Evolutionary conservation across 2,888 invertebrate genomes (phyloP).

Genomic region (Argyresthia albistria): DNA sequence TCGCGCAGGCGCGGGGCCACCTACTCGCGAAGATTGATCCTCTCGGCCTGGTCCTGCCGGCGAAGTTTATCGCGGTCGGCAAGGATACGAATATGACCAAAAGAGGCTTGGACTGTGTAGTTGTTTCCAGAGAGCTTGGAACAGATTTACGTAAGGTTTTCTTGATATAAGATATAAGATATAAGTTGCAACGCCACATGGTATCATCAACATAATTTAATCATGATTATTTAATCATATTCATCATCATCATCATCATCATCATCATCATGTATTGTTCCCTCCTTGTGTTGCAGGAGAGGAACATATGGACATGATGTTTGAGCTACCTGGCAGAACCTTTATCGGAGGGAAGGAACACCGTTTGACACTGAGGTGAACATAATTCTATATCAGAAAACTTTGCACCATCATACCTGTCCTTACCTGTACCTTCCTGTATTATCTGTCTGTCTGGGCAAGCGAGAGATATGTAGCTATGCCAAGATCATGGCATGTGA

Average conservation of each 20-base stretch:
- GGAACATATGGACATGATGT: conserved; percentile 76
- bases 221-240: too few relatives aligned
- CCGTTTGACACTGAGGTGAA: conserved; percentile 67
- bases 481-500: too few relatives aligned
- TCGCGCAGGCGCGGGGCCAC: conserved; percentile 83
- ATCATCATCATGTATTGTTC: too few relatives aligned
- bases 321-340: conserved; percentile 78
- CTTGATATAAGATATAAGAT: too few relatives aligned
- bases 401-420: too few relatives aligned
- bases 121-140: conserved; percentile 45
- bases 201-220: too few relatives aligned
- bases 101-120: conserved; percentile 26
- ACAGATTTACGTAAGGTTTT: conserved; percentile 27
- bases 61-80: conserved; percentile 25
- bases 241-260: too few relatives aligned
- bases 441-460: too few relatives aligned
- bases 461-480: too few relatives aligned
- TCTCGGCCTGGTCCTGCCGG: conserved; percentile 70
- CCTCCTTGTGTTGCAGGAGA: conserved; percentile 25
- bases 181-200: too few relatives aligned
- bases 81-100: conserved; percentile 12
- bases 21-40: conserved; percentile 88
- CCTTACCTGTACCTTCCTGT: too few relatives aligned
- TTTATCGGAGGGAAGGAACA: conserved; percentile 76
- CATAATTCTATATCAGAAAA: too few relatives aligned